These are phyloP conservation scores for Marmota monax DNA, from an alignment of 2,113 vertebrate species.

Conservation along the genomic window DNA sequence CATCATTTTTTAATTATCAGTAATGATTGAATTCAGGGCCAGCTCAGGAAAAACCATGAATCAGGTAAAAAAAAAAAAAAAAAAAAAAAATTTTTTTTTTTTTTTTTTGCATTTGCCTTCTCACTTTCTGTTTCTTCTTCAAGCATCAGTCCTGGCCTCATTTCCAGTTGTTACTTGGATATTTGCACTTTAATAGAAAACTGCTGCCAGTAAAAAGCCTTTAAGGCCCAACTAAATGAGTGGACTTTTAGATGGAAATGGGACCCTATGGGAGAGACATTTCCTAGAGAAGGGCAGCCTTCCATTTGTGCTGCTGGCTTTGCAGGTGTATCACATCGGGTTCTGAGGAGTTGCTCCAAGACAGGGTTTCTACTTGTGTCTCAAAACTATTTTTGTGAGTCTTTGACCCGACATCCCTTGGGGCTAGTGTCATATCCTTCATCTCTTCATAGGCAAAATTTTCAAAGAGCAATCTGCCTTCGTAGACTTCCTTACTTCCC, in stretches of 20 bases:
- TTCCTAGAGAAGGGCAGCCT: conserved; percentile 29
- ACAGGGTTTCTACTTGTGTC: neutral
- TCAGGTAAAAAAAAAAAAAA: neutral
- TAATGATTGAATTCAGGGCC: neutral
- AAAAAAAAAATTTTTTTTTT: neutral
- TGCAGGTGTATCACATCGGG: neutral
- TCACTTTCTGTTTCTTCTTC: conserved; percentile 5
- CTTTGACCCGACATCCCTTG: neutral
- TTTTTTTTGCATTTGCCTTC: neutral
- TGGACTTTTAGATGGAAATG: conserved; percentile 57
- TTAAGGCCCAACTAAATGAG: conserved; percentile 55
- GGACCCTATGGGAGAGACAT: neutral
- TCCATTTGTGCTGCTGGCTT: neutral
- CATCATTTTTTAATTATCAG: neutral
- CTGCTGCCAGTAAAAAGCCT: conserved; percentile 49
- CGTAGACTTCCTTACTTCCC: neutral
- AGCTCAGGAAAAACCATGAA: conserved; percentile 6
- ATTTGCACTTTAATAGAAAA: conserved; percentile 75
- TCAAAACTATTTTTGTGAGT: conserved; percentile 7
- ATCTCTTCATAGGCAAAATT: conserved; percentile 2
- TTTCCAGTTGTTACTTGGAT: conserved; percentile 59
- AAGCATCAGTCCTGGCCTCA: neutral
- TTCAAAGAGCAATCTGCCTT: neutral
- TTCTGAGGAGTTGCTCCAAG: neutral
- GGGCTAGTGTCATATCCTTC: neutral